Percentiles rank a stretch among this genome's conserved stretches.
Evolutionary conservation across 2,113 vertebrate genomes (phyloP).

Genomic region (Phasianus colchicus): DNA sequence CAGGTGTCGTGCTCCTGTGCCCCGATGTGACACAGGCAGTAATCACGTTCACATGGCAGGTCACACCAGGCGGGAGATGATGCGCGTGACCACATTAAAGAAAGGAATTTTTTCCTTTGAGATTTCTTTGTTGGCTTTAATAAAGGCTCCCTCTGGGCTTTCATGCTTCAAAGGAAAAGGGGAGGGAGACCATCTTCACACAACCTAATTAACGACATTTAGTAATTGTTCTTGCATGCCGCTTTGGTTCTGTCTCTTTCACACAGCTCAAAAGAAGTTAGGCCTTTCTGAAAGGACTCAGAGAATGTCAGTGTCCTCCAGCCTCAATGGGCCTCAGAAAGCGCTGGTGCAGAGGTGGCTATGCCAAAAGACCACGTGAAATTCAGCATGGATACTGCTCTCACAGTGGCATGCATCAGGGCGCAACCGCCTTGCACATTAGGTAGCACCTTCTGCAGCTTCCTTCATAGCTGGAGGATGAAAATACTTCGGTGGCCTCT

Average conservation of each 20-base stretch:
- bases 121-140: slow-evolving; percentile 71
- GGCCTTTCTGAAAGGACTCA: not conserved
- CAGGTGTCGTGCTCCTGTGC: not conserved
- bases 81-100: slow-evolving; percentile 67
- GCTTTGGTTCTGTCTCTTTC: slow-evolving; percentile 38
- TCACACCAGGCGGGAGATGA: slow-evolving; percentile 44
- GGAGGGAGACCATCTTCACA: slow-evolving; percentile 58
- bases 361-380: not conserved
- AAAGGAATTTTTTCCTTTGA: slow-evolving; percentile 54
- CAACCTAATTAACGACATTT: slow-evolving; percentile 46
- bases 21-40: not conserved
- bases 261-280: slow-evolving; percentile 25
- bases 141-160: slow-evolving; percentile 67
- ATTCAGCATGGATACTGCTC: not conserved
- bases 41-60: slow-evolving; percentile 54
- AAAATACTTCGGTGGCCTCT: not conserved
- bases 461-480: not conserved
- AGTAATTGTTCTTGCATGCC: slow-evolving; percentile 49
- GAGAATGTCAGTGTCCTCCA: not conserved
- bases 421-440: not conserved
- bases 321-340: not conserved
- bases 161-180: slow-evolving; percentile 57
- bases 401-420: not conserved
- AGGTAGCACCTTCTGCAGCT: not conserved
- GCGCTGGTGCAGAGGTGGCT: not conserved